Conservation (phyloP, 1,140 invertebrate genomes). For the Caenorhabditis remanei region DNA sequence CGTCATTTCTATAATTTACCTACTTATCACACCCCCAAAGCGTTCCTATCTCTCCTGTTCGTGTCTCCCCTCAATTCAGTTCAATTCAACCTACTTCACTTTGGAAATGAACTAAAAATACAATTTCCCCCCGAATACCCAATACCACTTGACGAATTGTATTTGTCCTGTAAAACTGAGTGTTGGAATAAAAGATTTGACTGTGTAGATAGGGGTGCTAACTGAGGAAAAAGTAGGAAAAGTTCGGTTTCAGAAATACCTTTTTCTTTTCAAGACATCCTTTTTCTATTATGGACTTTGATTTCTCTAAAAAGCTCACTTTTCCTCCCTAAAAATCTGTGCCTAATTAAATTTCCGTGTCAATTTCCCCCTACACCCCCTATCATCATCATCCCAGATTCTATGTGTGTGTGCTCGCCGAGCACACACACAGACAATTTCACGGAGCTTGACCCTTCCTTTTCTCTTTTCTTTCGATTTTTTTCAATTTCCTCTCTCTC, state of each 20-base stretch:
- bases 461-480: background rate
- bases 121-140: too few relatives aligned
- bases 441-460: slow-evolving; percentile 39
- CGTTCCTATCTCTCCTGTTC: too few relatives aligned
- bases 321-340: background rate
- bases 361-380: background rate
- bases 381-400: background rate
- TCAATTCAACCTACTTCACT: too few relatives aligned
- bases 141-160: too few relatives aligned
- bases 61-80: too few relatives aligned
- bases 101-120: too few relatives aligned
- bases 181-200: too few relatives aligned
- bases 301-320: background rate
- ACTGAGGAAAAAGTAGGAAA: background rate
- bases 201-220: too few relatives aligned
- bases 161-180: too few relatives aligned
- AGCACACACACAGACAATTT: slow-evolving; percentile 23
- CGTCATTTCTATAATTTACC: too few relatives aligned
- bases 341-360: slow-evolving; percentile 1
- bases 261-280: background rate
- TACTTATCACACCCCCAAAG: too few relatives aligned
- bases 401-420: background rate
- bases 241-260: background rate
- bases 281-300: too few relatives aligned
- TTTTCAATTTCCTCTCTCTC: background rate